Base-by-base conservation (phyloP, 2,888 invertebrate genomes). In the Drosophila aldrichi region DNA sequence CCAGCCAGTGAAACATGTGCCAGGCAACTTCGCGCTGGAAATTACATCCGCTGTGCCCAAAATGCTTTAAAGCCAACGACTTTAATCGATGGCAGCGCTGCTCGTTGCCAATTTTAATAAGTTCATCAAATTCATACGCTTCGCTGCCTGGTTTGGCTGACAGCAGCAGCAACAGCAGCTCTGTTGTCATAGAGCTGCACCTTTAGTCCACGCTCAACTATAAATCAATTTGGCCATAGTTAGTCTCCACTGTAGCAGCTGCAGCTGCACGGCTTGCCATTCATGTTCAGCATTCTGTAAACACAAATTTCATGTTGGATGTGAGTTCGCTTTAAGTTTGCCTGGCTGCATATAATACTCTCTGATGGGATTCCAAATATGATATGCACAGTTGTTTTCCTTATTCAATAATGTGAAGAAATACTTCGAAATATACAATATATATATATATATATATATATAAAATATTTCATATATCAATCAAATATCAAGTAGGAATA, bases 21-120 rank as follows among this genome's bases (percentile, higher is more conserved):
- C 62, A 48, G 71, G 74, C 79, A 86, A 81, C 77, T 86, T 57
- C 25, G 69, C 25, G 74, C 65, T 77, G 52, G 71, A 86, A 83
- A 83, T 86, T 83, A 80, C 86, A 79, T 83, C 86, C 81, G 74
- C 63, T 69, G 57, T 55, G 77, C 29, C 44, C 49, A 57, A 12
- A 7, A 10, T 1, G 2, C 49, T 65, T 76, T 62, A 69, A 76
- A 54, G 32, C 51, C 29, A 46, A 34, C 4, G 2, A 40, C 56
- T 44, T 74, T 48, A 70, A 74, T 48, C 49, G 20, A 0, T 29
- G 29, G 12, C 29, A 61, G 41, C 52, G 57, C 36, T 8, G 2
- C 22, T 58, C 29, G 61, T 43, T 52, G 69, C 43, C 57, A 34
- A 38, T 67, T 79, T 67, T 55, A 74, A 74, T 65, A 61, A 75